Conservation (phyloP, 2,888 invertebrate genomes). For the Lasioglossum vierecki region DNA sequence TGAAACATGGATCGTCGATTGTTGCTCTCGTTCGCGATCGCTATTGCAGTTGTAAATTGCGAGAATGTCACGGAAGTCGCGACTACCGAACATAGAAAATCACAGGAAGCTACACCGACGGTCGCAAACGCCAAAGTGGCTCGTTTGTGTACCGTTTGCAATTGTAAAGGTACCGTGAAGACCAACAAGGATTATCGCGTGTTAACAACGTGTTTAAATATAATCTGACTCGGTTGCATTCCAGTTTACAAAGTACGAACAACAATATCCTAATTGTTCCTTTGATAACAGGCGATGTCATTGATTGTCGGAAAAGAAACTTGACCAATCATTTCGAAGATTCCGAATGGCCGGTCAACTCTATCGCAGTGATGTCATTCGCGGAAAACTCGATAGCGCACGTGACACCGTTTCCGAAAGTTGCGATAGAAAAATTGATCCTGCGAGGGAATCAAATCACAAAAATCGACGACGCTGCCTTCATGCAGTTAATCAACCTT, state of each 20-base stretch:
- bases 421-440: constrained; percentile 86
- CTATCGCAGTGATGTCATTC: constrained; percentile 79
- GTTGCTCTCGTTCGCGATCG: constrained; percentile 23
- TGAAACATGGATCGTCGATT: constrained; percentile 55
- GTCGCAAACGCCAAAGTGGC: neutral
- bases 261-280: neutral
- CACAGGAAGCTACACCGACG: neutral
- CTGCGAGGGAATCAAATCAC: constrained; percentile 88
- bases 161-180: constrained; percentile 67
- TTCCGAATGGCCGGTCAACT: constrained; percentile 85
- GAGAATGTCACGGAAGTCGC: neutral
- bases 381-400: constrained; percentile 77
- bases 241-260: neutral
- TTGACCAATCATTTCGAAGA: constrained; percentile 85
- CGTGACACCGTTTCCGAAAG: constrained; percentile 85
- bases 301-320: constrained; percentile 86
- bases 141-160: constrained; percentile 55
- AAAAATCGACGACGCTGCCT: constrained; percentile 87
- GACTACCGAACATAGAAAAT: rapidly evolving
- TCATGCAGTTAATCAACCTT: constrained; percentile 87
- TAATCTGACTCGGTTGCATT: neutral
- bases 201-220: neutral
- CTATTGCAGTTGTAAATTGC: constrained; percentile 10
- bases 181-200: neutral
- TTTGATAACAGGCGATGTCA: constrained; percentile 61